A percentile compares a stretch with the other conserved stretches of the same genome.
These are phyloP conservation scores for Vollenhovia emeryi DNA, from an alignment of 1,140 invertebrate genomes.

Conservation along the genomic window DNA sequence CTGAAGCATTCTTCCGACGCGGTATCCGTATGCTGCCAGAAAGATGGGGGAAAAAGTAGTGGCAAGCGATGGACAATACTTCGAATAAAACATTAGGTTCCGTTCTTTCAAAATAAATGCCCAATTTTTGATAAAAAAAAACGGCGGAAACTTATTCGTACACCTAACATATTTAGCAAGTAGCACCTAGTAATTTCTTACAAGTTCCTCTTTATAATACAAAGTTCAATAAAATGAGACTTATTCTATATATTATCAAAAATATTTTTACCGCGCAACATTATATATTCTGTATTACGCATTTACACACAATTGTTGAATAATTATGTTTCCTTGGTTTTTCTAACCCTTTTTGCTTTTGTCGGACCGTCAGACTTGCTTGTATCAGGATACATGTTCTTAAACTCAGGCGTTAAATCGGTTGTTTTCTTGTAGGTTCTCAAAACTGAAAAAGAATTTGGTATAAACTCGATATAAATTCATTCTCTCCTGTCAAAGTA, in stretches of 20 bases:
- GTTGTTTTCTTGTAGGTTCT: neutral
- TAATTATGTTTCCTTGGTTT: neutral
- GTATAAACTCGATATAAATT: neutral
- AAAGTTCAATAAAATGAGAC: neutral
- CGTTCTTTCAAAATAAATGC: no score
- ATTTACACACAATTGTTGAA: neutral
- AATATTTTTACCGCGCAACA: neutral
- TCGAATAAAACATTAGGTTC: no score
- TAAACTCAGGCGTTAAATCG: neutral
- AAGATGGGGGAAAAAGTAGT: no score
- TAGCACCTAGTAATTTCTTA: neutral
- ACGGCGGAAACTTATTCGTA: no score
- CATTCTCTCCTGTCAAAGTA: neutral
- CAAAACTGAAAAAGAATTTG: constrained; percentile 38
- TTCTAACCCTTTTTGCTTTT: constrained; percentile 32
- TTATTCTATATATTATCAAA: neutral
- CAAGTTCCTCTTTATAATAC: neutral
- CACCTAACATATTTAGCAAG: no score
- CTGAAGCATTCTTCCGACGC: no score
- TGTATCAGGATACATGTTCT: neutral
- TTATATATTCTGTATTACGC: neutral
- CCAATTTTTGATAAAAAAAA: no score
- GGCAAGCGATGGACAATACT: no score
- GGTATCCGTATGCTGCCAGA: no score
- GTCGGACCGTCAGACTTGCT: constrained; percentile 3